Evolutionary conservation across 2,113 vertebrate genomes (phyloP), one percentile per base, ranked within the genome.

Genomic region (Boulengerochromis microlepis): DNA sequence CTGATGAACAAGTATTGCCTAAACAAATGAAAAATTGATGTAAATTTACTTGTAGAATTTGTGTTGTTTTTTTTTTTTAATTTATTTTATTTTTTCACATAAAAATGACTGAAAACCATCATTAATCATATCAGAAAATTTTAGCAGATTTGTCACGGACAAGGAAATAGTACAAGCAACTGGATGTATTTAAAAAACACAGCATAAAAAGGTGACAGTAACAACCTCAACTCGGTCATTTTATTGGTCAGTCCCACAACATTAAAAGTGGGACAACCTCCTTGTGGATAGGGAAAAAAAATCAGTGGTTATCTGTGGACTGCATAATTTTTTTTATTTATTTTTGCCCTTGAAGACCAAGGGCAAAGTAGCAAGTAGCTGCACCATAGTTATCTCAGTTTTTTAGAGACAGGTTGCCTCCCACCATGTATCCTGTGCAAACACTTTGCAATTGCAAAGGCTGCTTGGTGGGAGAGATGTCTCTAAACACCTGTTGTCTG

Each of bases 11-110:
- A 61, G 61, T 42, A 42, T 45, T 42, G 2, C 12, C 38, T 42
- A 71, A 42, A 71, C 12, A 71, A 71, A 71, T 71, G 38, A 40
- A 26, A 71, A 71, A 42, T 13, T 13, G 0, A 71, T 45, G 7
- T 71, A 10, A 71, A 3, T 71, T 40, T 71, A 24, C 19, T 40
- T 13, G 11, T 40, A 69, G 19, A 69, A 40, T 69, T 69, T 69
- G 61, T 38, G 6, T 1, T 4, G 5, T 10, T 18, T 2, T 1
- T 4, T 12, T n/a, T 4, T 64, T 3, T 8, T 1, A 0, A 18
- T 18, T n/a, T 19, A 0, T 61, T 64, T 64, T 64, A 2, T n/a
- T 35, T 66, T 66, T 1, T 6, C 29, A 40, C 64, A 22, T 71
- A 71, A 15, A 71, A 71, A 71, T 71, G 12, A 71, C 12, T 24